A percentile compares a stretch with the other conserved stretches of the same genome.
Evolutionary conservation across 2,888 invertebrate species (phyloP).

Genomic region (Falcaria lacertinaria): DNA sequence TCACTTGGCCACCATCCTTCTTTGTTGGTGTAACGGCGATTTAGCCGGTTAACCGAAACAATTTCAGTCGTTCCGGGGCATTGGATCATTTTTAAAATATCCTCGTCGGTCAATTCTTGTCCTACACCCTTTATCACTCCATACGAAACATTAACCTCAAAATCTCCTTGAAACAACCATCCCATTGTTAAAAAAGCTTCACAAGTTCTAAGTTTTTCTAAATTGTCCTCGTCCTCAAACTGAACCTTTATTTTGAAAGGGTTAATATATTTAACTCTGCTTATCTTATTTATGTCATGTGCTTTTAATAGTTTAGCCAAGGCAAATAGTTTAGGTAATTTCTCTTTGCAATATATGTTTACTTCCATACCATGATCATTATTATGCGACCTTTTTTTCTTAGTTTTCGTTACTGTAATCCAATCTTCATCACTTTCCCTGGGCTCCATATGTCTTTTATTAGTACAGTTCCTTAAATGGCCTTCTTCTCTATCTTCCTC

Average conservation of each 20-base stretch:
- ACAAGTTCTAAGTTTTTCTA: neutral
- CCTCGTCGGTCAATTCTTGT: slow-evolving; percentile 2
- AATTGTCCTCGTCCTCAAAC: neutral
- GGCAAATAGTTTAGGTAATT: neutral
- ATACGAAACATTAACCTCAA: slow-evolving; percentile 3
- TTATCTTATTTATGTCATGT: neutral
- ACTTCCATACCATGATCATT: too few relatives aligned
- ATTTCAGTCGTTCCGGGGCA: neutral
- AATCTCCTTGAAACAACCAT: neutral
- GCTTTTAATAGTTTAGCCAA: neutral
- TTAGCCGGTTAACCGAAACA: neutral
- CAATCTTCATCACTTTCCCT: too few relatives aligned
- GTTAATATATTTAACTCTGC: neutral
- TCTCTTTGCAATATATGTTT: too few relatives aligned
- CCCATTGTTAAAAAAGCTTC: neutral
- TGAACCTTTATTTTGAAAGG: neutral
- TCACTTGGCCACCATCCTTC: slow-evolving; percentile 13
- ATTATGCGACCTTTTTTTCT: too few relatives aligned
- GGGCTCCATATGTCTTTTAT: too few relatives aligned
- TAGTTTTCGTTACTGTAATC: too few relatives aligned
- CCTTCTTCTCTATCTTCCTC: too few relatives aligned
- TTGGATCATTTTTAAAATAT: neutral
- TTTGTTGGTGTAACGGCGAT: neutral
- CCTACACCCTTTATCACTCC: slow-evolving; percentile 6
- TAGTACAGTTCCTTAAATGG: too few relatives aligned